phyloP scores from a whole-genome alignment of 2,113 vertebrate species.

The Coptodon bakossiorum region DNA sequence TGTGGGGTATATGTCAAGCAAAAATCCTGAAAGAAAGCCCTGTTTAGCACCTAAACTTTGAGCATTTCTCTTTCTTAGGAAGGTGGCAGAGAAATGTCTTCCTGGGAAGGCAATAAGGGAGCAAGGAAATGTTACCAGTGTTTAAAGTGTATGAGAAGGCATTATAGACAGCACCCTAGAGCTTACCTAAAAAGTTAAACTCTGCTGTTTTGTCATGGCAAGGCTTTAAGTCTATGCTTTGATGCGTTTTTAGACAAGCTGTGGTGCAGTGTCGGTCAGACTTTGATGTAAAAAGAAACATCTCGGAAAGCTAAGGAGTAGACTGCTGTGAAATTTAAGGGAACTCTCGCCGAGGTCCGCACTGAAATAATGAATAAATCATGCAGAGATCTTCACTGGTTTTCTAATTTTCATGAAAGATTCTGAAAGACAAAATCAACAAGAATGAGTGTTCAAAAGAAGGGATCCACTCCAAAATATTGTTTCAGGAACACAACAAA shows the following conservation, averaged over 20 bases:
- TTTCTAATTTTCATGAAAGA: background rate
- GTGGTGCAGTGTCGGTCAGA: background rate
- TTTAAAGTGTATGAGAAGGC: background rate
- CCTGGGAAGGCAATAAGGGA: background rate
- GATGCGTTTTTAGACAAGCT: background rate
- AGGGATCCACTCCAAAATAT: background rate
- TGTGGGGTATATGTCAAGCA: background rate
- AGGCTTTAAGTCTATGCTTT: background rate
- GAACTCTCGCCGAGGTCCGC: background rate
- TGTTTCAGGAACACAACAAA: background rate
- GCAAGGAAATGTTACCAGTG: background rate
- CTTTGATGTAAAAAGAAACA: background rate
- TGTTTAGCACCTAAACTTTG: slow-evolving; percentile 13
- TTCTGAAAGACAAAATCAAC: background rate
- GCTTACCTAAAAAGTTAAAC: background rate
- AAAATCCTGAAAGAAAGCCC: background rate
- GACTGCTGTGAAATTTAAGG: background rate
- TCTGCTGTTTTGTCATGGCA: background rate
- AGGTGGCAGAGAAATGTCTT: background rate
- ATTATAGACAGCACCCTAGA: background rate
- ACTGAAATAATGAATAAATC: background rate
- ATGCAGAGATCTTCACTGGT: background rate
- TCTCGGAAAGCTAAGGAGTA: background rate
- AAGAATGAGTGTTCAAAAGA: background rate
- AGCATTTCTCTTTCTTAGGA: background rate